Base-by-base conservation (phyloP, 64 coral and sea anemone species). In the Montipora capricornis region DNA sequence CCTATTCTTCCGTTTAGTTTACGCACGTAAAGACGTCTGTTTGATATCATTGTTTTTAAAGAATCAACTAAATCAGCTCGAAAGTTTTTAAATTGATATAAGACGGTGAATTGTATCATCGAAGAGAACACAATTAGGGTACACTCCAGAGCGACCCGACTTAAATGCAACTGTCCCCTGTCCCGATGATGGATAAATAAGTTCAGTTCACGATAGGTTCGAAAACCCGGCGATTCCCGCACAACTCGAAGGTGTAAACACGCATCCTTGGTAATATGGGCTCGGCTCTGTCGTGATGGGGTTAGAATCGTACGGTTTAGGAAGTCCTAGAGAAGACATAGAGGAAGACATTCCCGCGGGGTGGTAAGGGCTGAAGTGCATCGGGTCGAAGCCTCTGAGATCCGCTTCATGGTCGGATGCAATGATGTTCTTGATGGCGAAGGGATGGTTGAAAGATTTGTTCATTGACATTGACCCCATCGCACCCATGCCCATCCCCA, bases 391-490 rank as follows among this genome's bases (percentile, higher is more conserved):
- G 26, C 96, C 96, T 98, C 96, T 91, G 61, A 98, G 96, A 12
- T 98, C 96, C 16, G 96, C 96, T 87, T 98, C 96, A 80, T 98
- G 96, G 53, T 98, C 96, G 47, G 94, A 93, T 20, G 96, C 96
- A 52, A 98, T 98, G 87, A 98, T 98, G 83, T 98, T 98, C 96
- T 98, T 98, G 89, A 98, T 98, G 88, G 96, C 96, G 75, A 98
- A 98, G 76, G 96, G 96, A 90, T 98, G 96, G 87, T 98, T 98
- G 66, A 98, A 98, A 16, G 96, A 98, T 88, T 93, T 93, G 77
- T 93, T 93, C 83, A 93, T 88, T 73, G 92, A 69, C 92, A 93
- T 93, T 8, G 80, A 82, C 0, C 92, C 92, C 62, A 88, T 78
- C 5, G 85, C 15, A 16, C 92, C 92, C 92, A 93, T 93, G 10